Evolutionary conservation across 2,888 invertebrate species (phyloP), one percentile per base, ranked within the genome.

Genomic region (Himalopsyche japonica): DNA sequence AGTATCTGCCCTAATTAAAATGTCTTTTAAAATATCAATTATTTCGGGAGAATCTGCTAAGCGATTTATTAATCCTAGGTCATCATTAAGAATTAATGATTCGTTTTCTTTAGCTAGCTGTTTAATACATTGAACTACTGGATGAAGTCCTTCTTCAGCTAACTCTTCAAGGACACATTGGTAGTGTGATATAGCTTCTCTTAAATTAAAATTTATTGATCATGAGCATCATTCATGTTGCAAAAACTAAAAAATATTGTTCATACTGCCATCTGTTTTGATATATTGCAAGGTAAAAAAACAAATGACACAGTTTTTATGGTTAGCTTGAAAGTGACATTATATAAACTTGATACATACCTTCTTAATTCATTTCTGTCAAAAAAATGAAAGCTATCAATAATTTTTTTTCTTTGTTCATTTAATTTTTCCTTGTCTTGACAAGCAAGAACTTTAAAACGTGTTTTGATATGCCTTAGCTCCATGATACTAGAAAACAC

Each of bases 41-140:
- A 90, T 91, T 82, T 90, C 90, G 0, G 88, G 87, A 81, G 88
- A 89, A 49, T 90, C 90, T 79, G 90, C 89, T 34, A 92, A 87
- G 86, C 92, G 91, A 0, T 92, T 89, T 0, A 91, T 90, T 18
- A 93, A 92, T 0, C 92, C 93, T 3, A 93, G 92, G 0, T 93
- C 94, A 80, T 93, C 92, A 79, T 91, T 90, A 0, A 89, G 89
- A 3, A 93, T 88, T 0, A 93, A 89, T 86, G 92, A 91, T 10
- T 92, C 89, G 85, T 94, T 94, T 34, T 93, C 91, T 30, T 93
- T 91, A 27, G 94, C 90, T 0, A 95, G 89, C 87, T 93, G 92
- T 87, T 90, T 90, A 0, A 95, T 88, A 87, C 93, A 94, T 49
- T 89, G 89, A 0, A 93, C 91, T 0, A 94, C 91, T 85, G 92